Evolutionary conservation across 2,113 vertebrate genomes (phyloP).

Genomic region (Melanerpes formicivorus): DNA sequence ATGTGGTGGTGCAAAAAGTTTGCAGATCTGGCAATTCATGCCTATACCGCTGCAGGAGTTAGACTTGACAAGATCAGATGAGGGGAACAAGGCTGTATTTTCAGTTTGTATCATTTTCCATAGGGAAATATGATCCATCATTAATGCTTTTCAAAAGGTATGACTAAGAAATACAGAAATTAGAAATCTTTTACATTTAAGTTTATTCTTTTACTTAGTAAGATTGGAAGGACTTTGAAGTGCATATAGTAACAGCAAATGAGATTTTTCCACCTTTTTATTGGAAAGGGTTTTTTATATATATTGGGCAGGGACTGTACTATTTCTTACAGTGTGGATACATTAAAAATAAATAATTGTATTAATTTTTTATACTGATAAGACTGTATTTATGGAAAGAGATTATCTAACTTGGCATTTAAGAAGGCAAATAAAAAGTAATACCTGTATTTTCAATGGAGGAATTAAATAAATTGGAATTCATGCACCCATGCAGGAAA

Average conservation of each 20-base stretch:
- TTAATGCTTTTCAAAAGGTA: neutral
- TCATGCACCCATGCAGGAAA: neutral
- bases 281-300: neutral
- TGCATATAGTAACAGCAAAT: neutral
- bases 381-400: neutral
- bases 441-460: neutral
- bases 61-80: neutral
- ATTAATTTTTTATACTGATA: neutral
- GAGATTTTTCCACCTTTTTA: neutral
- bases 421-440: neutral
- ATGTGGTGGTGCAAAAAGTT: neutral
- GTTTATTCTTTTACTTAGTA: neutral
- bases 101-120: neutral
- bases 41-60: neutral
- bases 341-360: neutral
- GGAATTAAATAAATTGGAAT: neutral
- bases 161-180: neutral
- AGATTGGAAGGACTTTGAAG: neutral
- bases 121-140: neutral
- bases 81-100: neutral
- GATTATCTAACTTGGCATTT: neutral
- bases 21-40: neutral
- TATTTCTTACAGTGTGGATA: neutral
- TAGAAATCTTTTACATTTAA: neutral
- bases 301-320: neutral